Evolutionary conservation across 2,888 invertebrate species (phyloP).

Genomic region (Myopa tessellatipennis): DNA sequence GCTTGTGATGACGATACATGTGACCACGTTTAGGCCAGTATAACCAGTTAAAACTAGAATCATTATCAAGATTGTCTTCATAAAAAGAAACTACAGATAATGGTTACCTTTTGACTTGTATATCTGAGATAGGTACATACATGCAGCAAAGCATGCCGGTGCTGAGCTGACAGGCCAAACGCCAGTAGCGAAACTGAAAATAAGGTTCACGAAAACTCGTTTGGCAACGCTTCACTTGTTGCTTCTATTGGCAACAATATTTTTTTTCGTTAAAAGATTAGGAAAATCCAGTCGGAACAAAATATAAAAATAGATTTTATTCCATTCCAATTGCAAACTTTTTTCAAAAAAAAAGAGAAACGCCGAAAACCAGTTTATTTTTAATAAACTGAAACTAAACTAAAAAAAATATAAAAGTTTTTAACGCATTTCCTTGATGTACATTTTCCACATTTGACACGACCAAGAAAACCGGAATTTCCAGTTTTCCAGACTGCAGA

Average conservation of each 20-base stretch:
- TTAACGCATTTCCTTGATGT: too few species aligned
- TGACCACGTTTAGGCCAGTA: neutral
- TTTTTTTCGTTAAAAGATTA: neutral
- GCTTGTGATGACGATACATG: neutral
- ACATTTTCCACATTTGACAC: too few species aligned
- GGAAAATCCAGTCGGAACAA: neutral
- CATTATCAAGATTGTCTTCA: neutral
- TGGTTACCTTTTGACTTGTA: too few species aligned
- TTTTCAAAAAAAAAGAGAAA: too few species aligned
- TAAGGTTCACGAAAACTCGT: constrained; percentile 49
- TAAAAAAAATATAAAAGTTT: too few species aligned
- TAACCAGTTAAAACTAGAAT: neutral
- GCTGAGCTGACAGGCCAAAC: neutral
- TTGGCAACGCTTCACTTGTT: constrained; percentile 45
- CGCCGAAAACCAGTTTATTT: too few species aligned
- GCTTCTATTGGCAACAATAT: constrained; percentile 6
- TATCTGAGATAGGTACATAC: too few species aligned
- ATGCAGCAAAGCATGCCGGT: neutral
- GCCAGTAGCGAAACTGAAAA: neutral
- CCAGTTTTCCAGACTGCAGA: too few species aligned
- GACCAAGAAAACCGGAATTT: too few species aligned
- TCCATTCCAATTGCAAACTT: neutral
- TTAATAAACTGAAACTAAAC: too few species aligned
- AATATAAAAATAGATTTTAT: constrained; percentile 8
- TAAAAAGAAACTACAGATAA: neutral